These are phyloP conservation scores for Dasypus novemcinctus DNA, from an alignment of 2,113 vertebrate species.

Conservation along the genomic window DNA sequence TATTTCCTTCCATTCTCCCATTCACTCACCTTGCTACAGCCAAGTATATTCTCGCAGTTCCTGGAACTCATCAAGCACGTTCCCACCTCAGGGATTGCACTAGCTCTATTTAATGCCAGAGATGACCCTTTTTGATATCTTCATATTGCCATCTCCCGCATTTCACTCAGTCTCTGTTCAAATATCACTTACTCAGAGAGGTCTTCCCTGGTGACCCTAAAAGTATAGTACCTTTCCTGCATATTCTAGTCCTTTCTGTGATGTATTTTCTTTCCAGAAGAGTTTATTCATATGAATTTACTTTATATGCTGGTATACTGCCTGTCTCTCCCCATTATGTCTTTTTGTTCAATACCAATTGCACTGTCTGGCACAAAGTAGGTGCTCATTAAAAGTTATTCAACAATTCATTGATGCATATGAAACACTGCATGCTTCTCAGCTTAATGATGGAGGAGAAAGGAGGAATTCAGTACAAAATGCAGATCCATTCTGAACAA, in stretches of 20 bases:
- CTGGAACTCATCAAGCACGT: neutral
- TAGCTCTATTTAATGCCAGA: neutral
- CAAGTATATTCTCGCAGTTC: neutral
- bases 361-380: neutral
- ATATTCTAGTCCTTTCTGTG: neutral
- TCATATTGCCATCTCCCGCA: neutral
- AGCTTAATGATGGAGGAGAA: neutral
- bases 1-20: neutral
- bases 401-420: neutral
- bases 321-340: neutral
- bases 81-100: fast-evolving
- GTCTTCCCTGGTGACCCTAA: neutral
- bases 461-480: neutral
- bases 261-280: neutral
- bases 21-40: neutral
- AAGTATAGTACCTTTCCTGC: neutral
- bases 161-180: neutral
- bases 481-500: neutral
- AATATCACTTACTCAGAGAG: neutral
- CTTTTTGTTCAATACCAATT: neutral
- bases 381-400: neutral
- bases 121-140: neutral
- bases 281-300: neutral
- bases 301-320: neutral
- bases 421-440: neutral